Conservation (phyloP, 2,113 vertebrate genomes). For the Coregonus clupeaformis region DNA sequence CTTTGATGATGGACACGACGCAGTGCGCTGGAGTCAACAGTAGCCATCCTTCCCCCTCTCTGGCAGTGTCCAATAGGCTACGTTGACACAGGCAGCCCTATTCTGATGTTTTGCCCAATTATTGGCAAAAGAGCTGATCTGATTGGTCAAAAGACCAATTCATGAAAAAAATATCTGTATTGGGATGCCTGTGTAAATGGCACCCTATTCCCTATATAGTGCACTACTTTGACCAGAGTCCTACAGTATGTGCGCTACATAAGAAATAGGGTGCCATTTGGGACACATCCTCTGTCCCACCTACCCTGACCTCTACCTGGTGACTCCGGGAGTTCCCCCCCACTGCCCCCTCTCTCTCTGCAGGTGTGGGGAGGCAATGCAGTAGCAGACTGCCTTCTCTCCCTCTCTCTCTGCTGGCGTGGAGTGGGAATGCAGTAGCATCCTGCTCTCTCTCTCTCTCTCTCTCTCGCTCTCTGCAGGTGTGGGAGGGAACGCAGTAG, state of each 20-base stretch:
- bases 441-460: neutral
- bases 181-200: too few species aligned
- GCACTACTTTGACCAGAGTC: too few species aligned
- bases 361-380: slow-evolving; percentile 31
- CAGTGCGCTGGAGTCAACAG: slow-evolving; percentile 58
- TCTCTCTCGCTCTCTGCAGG: slow-evolving; percentile 9
- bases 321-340: slow-evolving; percentile 17
- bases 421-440: slow-evolving; percentile 15
- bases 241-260: too few species aligned
- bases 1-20: slow-evolving; percentile 58
- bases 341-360: slow-evolving; percentile 20
- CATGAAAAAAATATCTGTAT: too few species aligned
- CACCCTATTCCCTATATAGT: too few species aligned
- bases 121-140: too few species aligned
- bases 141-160: too few species aligned
- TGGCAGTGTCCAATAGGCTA: slow-evolving; percentile 7
- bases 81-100: neutral
- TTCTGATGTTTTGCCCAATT: too few species aligned
- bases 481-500: slow-evolving; percentile 12
- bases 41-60: slow-evolving; percentile 30
- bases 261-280: too few species aligned
- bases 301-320: slow-evolving; percentile 48
- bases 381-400: too few species aligned
- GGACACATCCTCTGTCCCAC: neutral
- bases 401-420: neutral